Conservation (phyloP, 2,113 vertebrate species). For the Poicephalus meyeri region DNA sequence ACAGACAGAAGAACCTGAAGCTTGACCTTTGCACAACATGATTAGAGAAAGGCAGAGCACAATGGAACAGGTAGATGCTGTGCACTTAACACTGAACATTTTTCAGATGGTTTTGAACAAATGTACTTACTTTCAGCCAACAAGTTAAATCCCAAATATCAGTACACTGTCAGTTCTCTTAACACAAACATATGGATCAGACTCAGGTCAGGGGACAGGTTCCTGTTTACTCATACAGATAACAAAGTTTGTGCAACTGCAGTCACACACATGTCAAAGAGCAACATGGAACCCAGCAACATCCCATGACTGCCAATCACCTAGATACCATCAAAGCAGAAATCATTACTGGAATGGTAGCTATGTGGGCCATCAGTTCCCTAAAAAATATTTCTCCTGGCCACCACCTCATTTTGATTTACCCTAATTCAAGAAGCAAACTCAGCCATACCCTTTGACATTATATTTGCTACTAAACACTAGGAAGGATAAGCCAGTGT, state of each 20-base stretch:
- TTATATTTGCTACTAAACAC: not conserved
- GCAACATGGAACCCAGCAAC: not conserved
- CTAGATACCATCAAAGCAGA: not conserved
- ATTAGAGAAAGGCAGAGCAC: not conserved
- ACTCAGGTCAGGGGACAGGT: not conserved
- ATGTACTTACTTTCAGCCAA: not conserved
- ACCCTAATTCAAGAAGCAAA: not conserved
- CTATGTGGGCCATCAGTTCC: not conserved
- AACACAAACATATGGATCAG: not conserved
- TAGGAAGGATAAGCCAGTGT: not conserved
- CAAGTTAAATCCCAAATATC: not conserved
- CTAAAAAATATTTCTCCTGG: not conserved
- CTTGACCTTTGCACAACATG: not conserved
- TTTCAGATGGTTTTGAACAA: not conserved
- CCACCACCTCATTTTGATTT: not conserved
- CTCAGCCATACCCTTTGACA: not conserved
- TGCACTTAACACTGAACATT: not conserved
- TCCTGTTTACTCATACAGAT: not conserved
- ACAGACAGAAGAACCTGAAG: not conserved
- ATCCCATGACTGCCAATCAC: not conserved
- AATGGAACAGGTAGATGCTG: not conserved
- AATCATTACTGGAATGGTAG: not conserved
- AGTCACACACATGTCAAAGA: not conserved
- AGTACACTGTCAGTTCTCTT: not conserved
- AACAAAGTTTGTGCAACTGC: constrained; percentile 11